Percentiles rank a stretch among this genome's conserved stretches.
Evolutionary conservation across 2,797 vertebrate species (phyloP).

Genomic region (Catostomus latipinnis): DNA sequence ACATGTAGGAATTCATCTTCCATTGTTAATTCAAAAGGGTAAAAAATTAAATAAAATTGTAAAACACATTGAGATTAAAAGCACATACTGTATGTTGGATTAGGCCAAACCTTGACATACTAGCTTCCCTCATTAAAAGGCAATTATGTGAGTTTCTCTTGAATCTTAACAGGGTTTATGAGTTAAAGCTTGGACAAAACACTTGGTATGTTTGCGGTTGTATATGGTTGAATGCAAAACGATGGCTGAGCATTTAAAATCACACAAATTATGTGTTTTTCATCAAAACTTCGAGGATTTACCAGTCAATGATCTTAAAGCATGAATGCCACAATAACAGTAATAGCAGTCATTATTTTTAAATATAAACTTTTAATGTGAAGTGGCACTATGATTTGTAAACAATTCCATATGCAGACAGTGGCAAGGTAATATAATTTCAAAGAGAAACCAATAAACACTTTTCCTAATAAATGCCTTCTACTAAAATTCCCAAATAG

Average conservation of each 20-base stretch:
- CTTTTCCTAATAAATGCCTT: not conserved
- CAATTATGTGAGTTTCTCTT: not conserved
- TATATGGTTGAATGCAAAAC: not conserved
- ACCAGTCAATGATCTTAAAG: too few relatives aligned
- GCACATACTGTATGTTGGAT: not conserved
- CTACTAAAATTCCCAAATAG: not conserved
- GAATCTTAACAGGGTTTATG: not conserved
- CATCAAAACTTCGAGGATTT: not conserved
- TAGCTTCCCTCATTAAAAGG: not conserved
- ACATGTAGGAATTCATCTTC: not conserved
- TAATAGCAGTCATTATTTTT: too few relatives aligned
- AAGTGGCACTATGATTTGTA: not conserved
- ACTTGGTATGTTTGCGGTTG: too few relatives aligned
- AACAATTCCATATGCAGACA: not conserved
- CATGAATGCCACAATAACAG: too few relatives aligned
- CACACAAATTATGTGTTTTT: not conserved
- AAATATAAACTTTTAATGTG: too few relatives aligned
- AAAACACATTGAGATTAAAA: constrained; percentile 10
- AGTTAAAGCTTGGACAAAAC: not conserved
- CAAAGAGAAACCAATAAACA: not conserved
- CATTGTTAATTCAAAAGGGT: not conserved
- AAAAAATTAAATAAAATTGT: not conserved
- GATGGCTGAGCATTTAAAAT: not conserved
- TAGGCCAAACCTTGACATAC: constrained; percentile 31
- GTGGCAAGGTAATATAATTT: not conserved